Evolutionary conservation across 2,888 invertebrate species (phyloP), one percentile per base, ranked within the genome.

Genomic region (Amblyjoppa fuscipennis): DNA sequence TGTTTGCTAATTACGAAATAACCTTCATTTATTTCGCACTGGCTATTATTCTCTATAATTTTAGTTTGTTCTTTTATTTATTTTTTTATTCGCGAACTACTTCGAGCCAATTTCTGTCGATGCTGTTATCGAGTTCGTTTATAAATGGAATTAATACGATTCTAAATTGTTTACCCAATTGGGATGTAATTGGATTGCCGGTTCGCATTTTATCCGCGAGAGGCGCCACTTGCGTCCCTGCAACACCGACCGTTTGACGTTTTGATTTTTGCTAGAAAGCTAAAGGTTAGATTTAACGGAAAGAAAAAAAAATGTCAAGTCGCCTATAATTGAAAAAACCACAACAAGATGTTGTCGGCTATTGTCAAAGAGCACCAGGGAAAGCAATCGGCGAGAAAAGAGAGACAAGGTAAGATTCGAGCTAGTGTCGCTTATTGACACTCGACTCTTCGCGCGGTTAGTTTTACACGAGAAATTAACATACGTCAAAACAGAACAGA

Each of bases 291-390:
- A 20, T 5, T 79, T 38, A 28, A 28, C 59, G 3, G 20, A 20
- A 16, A n/a, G 9, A 66, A 41, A 13, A 28, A 13, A 53, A 41
- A 13, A 73, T 80, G 71, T 80, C 64, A 53, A 53, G 7, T 53
- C 16, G 38, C 7, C 11, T n/a, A 31, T 79, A 64, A 38, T 38
- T 71, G n/a, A 16, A 31, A 13, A 51, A 41, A n/a, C 1, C 11
- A 31, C 13, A 59, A 81, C 78, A 96, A 93, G 92, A 98, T 98
- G 98, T 94, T 98, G 89, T 97, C 98, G 7, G 96, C 97, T 53
- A 96, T 98, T 94, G 96, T 98, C 69, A 98, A 98, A 94, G 98
- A 98, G 90, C 98, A 98, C 92, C 98, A 98, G 94, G 95, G 96
- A 20, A 97, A 96, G 92, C 98, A 98, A 94, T 95, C 96, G 45